Evolutionary conservation across 2,888 invertebrate genomes (phyloP), one percentile per base, ranked within the genome.

Genomic region (Drosophila pullipes): DNA sequence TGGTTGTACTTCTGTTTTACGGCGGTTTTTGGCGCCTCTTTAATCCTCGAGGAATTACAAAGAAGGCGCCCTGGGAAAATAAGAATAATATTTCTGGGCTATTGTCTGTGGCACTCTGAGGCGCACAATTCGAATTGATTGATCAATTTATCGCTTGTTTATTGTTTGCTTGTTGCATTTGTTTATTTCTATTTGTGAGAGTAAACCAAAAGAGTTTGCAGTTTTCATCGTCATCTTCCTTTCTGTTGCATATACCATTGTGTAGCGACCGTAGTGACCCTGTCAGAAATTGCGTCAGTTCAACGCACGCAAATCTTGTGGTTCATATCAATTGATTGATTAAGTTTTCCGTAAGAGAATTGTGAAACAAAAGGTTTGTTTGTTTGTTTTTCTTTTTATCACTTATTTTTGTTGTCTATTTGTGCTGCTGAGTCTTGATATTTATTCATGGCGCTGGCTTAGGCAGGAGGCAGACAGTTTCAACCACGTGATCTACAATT

Each of bases 41-140:
- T 87, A 87, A 88, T 90, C 73, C 89, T 81, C 87, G 81, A 1
- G n/a, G 83, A 73, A 85, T 85, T 87, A 87, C 81, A 83, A 90
- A 87, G 82, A 55, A 58, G 76, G 73, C 78, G 64, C 63, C 66
- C 60, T 74, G 61, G 66, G 49, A 90, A 88, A 90, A 74, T 86
- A 90, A 82, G 79, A 83, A 89, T 83, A 84, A 88, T 81, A 74
- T 92, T 81, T 79, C 87, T 89, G 91, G 91, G 90, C 91, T 92
- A 92, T 92, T 92, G 91, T 87, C 77, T 89, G 90, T 85, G 87
- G 57, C 61, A 50, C 55, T 41, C 6, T 52, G 44, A 31, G 69
- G 62, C 78, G 57, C 84, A 72, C 82, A 72, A 70, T 61, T 83
- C 75, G 76, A 80, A 74, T 71, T 84, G 81, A 50, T 76, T 41